phyloP scores from a whole-genome alignment of 2,113 vertebrate species.

The Thermophis baileyi region DNA sequence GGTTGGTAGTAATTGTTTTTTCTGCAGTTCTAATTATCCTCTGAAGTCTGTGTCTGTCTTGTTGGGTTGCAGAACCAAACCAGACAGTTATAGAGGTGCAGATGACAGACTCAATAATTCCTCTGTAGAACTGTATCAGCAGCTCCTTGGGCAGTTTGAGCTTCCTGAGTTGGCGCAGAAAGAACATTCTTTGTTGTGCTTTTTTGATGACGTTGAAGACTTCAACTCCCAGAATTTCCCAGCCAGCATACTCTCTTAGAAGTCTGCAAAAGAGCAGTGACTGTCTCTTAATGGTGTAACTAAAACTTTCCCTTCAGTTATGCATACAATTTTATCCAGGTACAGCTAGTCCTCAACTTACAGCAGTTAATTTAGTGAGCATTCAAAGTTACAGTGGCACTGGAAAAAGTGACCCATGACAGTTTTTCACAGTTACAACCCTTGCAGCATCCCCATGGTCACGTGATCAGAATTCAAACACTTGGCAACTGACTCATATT shows the following conservation, averaged over 20 bases:
- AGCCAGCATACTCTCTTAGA: constrained; percentile 39
- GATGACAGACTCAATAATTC: too few species aligned
- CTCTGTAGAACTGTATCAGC: too few species aligned
- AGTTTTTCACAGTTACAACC: too few species aligned
- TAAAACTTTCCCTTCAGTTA: constrained; percentile 59
- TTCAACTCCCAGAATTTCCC: not conserved
- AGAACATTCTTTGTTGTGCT: too few species aligned
- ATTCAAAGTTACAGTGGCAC: not conserved
- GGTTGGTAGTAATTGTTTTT: too few species aligned
- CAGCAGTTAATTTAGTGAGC: not conserved
- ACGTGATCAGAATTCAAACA: not conserved
- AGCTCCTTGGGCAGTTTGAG: too few species aligned
- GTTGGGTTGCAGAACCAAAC: too few species aligned
- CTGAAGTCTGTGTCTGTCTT: too few species aligned
- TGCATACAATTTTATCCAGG: not conserved
- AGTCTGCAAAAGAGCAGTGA: constrained; percentile 56
- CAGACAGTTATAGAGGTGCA: too few species aligned
- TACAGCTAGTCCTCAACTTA: not conserved
- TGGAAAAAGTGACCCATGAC: too few species aligned
- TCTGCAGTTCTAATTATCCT: too few species aligned
- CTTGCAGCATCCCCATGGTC: not conserved
- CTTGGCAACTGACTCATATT: not conserved
- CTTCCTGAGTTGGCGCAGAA: too few species aligned
- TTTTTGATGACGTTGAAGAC: not conserved
- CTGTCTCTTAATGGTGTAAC: constrained; percentile 72